phyloP scores from a whole-genome alignment of 2,888 invertebrate species.

The Coenonympha glycerion region DNA sequence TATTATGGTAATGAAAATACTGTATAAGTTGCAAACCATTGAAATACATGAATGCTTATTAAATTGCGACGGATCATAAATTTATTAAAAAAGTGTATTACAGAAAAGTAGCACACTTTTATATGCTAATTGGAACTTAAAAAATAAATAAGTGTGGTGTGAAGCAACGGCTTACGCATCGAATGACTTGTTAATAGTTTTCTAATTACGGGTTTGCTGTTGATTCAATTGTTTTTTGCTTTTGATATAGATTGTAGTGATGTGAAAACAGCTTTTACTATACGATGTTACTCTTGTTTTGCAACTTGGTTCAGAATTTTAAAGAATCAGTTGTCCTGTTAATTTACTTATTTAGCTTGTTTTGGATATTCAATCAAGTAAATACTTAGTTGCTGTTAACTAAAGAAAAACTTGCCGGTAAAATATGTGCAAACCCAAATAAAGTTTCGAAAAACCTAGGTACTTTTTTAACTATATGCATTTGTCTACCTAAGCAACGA shows the following conservation, averaged over 20 bases:
- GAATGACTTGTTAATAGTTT: slow-evolving; percentile 11
- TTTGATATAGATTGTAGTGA: background rate
- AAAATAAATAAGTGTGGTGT: slow-evolving; percentile 7
- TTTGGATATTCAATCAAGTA: background rate
- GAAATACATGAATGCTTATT: background rate
- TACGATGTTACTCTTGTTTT: too few species aligned
- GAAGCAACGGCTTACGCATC: slow-evolving; percentile 10
- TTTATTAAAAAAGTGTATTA: background rate
- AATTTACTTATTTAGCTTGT: too few species aligned
- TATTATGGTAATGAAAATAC: too few species aligned
- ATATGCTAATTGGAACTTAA: slow-evolving; percentile 4
- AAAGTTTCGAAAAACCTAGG: too few species aligned
- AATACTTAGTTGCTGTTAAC: too few species aligned
- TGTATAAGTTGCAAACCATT: too few species aligned
- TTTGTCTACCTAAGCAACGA: too few species aligned
- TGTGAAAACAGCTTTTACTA: background rate
- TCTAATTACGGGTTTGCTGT: slow-evolving; percentile 3
- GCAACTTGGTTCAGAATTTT: too few species aligned
- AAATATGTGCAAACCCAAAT: too few species aligned
- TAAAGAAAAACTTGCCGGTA: too few species aligned
- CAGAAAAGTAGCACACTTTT: slow-evolving; percentile 1
- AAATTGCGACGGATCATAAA: slow-evolving; percentile 18
- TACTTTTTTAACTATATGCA: too few species aligned
- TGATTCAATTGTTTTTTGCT: slow-evolving; percentile 7
- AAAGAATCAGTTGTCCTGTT: too few species aligned